Conservation (phyloP, 2,113 vertebrate genomes). For the Saimiri boliviensis region DNA sequence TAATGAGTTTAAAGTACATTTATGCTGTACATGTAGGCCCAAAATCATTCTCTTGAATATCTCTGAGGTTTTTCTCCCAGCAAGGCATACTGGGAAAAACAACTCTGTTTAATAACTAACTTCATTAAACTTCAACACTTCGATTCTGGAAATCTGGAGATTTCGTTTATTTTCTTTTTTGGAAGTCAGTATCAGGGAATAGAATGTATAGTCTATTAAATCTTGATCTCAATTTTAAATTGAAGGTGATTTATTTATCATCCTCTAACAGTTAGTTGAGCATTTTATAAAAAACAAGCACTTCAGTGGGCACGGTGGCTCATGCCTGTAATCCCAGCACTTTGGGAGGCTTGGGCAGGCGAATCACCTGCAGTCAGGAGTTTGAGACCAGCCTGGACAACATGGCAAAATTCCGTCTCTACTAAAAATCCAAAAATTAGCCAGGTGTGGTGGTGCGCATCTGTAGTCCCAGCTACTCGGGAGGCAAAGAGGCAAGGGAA, state of each 20-base stretch:
- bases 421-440: no score
- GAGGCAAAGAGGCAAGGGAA: no score
- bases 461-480: no score
- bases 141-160: background rate
- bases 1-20: conserved; percentile 15
- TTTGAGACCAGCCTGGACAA: no score
- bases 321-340: no score
- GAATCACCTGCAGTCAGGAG: no score
- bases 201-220: background rate
- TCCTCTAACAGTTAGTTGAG: conserved; percentile 20
- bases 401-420: no score
- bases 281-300: background rate
- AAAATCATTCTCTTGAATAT: background rate
- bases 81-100: background rate
- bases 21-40: background rate
- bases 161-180: background rate
- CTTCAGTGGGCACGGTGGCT: background rate
- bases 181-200: background rate
- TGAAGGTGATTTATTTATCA: conserved; percentile 51
- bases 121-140: background rate
- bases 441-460: no score
- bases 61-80: background rate
- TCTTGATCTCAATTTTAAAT: conserved; percentile 49
- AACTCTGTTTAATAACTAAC: fast-evolving
- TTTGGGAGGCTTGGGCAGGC: no score